Evolutionary conservation across 2,797 vertebrate species (phyloP), one percentile per base, ranked within the genome.

Genomic region (Crypturellus tataupa): DNA sequence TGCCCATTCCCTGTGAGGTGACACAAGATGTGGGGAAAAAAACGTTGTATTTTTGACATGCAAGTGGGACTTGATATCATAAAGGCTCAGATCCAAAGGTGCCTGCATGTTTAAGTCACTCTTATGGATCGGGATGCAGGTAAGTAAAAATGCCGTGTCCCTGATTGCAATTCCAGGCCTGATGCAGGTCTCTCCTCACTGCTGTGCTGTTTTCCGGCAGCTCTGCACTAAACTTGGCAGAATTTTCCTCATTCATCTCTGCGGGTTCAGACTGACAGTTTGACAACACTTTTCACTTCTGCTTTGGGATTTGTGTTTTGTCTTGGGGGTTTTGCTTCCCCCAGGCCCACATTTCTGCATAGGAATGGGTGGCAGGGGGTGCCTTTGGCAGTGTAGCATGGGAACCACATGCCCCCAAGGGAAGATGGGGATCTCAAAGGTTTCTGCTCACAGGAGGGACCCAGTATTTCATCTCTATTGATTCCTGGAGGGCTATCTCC

Each of bases 401-500:
- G 55, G 55, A 56, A 2, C 17, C 31, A n/a, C 31, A 20, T 20
- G 55, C n/a, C 18, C 31, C 55, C 31, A n/a, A n/a, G 10, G 31
- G 55, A 18, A 56, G 31, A n/a, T 13, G 17, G 9, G 55, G 55
- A n/a, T n/a, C 69, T 88, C 15, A 1, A 65, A 68, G 60, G 69
- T 46, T 44, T 78, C 47, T 56, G 47, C 65, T 71, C 2, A 0
- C 59, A 75, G 65, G 58, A 85, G 21, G 56, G 47, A 67, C 68
- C 29, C 51, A 12, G 7, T 62, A 69, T 80, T 87, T 89, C 35
- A 35, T 35, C 63, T 77, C 64, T 64, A 42, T 7, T 3, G 25
- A 60, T 77, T 85, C 56, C 64, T 90, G 33, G 19, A 85, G 75
- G 31, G 51, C 49, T 59, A 69, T 79, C 59, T 92, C 59, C 73